Evolutionary conservation across 2,797 vertebrate genomes (phyloP).

Genomic region (Sparidentex hasta): DNA sequence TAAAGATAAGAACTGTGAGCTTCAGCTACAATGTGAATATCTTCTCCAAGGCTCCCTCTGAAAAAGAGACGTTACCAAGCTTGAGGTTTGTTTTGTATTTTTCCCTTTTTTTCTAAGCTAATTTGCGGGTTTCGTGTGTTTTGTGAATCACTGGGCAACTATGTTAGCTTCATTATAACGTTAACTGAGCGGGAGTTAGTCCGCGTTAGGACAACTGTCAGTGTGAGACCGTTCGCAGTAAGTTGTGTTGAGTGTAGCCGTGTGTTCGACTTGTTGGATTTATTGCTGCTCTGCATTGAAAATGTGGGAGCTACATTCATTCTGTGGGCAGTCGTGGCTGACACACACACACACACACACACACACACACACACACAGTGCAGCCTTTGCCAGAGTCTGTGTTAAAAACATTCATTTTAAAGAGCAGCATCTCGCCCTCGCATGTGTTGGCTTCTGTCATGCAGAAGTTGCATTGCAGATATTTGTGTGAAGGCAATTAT

Average conservation of each 20-base stretch:
- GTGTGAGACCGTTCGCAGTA: neutral
- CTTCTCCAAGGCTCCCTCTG: neutral
- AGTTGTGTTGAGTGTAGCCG: conserved; percentile 37
- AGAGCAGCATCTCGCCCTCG: conserved; percentile 10
- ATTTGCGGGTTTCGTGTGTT: conserved; percentile 52
- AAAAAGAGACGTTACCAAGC: conserved; percentile 27
- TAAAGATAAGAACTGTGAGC: neutral
- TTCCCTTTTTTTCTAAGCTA: neutral
- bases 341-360: conserved; percentile 35
- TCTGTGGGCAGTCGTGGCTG: conserved; percentile 56
- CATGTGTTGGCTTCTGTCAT: conserved; percentile 16
- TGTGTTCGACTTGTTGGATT: conserved; percentile 72
- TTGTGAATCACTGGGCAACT: conserved; percentile 34
- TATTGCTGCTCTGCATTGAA: conserved; percentile 59
- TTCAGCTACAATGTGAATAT: neutral
- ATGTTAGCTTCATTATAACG: conserved; percentile 13
- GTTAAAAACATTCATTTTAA: conserved; percentile 35
- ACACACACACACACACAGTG: conserved; percentile 19
- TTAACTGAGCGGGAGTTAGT: conserved; percentile 2
- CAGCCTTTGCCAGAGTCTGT: neutral
- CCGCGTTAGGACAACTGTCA: neutral
- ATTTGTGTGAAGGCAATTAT: neutral
- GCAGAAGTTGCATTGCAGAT: conserved; percentile 15
- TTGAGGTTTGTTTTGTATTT: conserved; percentile 53
- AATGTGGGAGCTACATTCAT: conserved; percentile 55